Evolutionary conservation across 2,797 vertebrate species (phyloP), one percentile per base, ranked within the genome.

Genomic region (Anolis apletophallus): DNA sequence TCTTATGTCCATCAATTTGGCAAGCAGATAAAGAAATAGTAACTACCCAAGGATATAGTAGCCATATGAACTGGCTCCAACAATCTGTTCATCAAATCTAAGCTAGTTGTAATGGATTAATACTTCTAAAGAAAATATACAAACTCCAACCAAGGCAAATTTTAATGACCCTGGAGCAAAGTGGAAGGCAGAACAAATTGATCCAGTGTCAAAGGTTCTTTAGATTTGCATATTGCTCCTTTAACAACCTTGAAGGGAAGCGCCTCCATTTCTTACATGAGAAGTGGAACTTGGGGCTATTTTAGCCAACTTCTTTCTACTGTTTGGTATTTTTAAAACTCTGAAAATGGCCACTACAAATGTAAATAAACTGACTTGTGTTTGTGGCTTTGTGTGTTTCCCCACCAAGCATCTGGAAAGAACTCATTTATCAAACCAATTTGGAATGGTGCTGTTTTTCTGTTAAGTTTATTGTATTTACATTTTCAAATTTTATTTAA

Each of bases 261-360:
- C 40, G 40, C 23, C 29, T 19, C 36, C 17, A 10, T 71, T 32
- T n/a, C 64, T 72, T 71, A 57, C 75, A 72, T 34, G 34, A 36
- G 23, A 19, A 64, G 68, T 54, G 17, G 68, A 79, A 72, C n/a
- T 36, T 50, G 59, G 19, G 36, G 7, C 29, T 55, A 83, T 85
- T 86, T 90, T 32, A 83, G 86, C 64, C 29, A 88, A 16, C 50
- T 50, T 19, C 86, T 40, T 88, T 78, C 81, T 29, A 61, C 16
- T 19, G 9, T 1, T 19, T 52, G 10, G 6, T 50, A 54, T 83
- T 74, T 85, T 32, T 34, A 72, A 59, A 7, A 21, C 76, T 85
- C 40, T 57, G 80, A 75, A 88, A 93, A 88, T 23, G 61, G 0
- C 12, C 7, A 52, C 84, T 5, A 29, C 13, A 87, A 76, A 75